Evolutionary conservation across 2,113 vertebrate genomes (phyloP).

Genomic region (Melanostigma gelatinosum): DNA sequence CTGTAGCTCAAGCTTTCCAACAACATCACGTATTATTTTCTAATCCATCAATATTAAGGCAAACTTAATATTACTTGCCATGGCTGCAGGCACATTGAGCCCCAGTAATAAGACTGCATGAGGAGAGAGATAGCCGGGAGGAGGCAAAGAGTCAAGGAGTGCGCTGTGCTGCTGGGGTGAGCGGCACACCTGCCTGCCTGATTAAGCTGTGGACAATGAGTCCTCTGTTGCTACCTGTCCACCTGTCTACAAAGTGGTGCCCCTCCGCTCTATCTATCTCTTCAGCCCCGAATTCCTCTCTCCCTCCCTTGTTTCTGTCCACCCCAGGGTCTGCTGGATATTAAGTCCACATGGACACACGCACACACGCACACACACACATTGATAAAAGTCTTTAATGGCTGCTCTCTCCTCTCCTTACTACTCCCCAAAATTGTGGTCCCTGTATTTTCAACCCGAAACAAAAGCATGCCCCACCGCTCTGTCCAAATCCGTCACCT

Average conservation of each 20-base stretch:
- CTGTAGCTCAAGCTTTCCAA: conserved; percentile 40
- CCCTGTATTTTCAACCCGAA: not conserved
- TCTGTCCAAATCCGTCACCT: conserved; percentile 9
- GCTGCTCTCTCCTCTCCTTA: not conserved
- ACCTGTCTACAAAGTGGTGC: conserved; percentile 77
- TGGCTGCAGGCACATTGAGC: conserved; percentile 49
- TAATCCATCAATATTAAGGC: conserved; percentile 52
- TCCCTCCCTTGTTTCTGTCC: conserved; percentile 53
- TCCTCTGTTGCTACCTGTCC: conserved; percentile 77
- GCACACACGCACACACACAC: conserved; percentile 28
- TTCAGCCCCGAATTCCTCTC: conserved; percentile 74
- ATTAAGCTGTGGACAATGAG: conserved; percentile 76
- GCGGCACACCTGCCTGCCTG: conserved; percentile 79
- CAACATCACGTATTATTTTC: conserved; percentile 44
- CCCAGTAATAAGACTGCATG: conserved; percentile 25
- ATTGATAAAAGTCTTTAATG: not conserved
- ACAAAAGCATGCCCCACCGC: conserved; percentile 9
- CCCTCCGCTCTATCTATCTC: conserved; percentile 67
- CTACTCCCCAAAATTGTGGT: not conserved
- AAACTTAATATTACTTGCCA: conserved; percentile 49
- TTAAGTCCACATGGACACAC: conserved; percentile 41
- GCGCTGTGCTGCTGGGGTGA: conserved; percentile 48
- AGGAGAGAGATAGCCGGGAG: conserved; percentile 25
- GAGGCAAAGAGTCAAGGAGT: conserved; percentile 56
- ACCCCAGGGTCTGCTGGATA: conserved; percentile 41